Percentiles rank a stretch among this genome's conserved stretches.
These are phyloP conservation scores for Neria commutata DNA, from an alignment of 2,888 invertebrate species.

Conservation along the genomic window DNA sequence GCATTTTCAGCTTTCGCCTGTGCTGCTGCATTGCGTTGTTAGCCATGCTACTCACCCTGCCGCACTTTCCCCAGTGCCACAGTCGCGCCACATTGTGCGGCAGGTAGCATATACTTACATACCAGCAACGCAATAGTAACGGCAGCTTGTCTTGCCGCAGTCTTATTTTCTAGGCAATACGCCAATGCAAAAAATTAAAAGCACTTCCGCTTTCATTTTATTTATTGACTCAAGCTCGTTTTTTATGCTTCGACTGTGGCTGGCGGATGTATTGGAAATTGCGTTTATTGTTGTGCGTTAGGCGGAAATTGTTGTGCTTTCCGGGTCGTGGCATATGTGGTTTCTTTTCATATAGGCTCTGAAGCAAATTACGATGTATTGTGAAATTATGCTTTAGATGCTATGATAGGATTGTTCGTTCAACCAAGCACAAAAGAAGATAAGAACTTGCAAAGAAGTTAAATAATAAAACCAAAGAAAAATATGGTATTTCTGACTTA, in stretches of 20 bases:
- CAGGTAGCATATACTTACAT: no score
- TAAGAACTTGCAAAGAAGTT: no score
- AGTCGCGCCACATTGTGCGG: no score
- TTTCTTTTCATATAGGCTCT: background rate
- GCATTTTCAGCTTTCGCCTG: conserved; percentile 9
- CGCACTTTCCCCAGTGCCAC: background rate
- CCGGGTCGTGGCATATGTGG: background rate
- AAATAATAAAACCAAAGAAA: no score
- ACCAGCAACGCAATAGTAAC: no score
- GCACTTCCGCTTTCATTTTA: background rate
- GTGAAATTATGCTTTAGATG: no score
- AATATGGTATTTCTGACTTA: no score
- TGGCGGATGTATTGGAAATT: background rate
- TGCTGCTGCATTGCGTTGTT: conserved; percentile 6
- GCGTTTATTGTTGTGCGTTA: background rate
- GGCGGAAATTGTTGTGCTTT: background rate
- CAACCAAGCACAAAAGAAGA: no score
- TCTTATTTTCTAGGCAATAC: background rate
- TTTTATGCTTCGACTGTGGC: background rate
- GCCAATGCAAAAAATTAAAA: background rate
- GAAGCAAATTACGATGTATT: no score
- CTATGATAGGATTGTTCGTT: no score
- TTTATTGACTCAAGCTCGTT: background rate
- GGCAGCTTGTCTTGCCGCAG: background rate
- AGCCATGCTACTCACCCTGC: background rate